A percentile compares a stretch with the other conserved stretches of the same genome.
phyloP scores from a whole-genome alignment of 2,888 invertebrate genomes.

The Lissonota sp. region DNA sequence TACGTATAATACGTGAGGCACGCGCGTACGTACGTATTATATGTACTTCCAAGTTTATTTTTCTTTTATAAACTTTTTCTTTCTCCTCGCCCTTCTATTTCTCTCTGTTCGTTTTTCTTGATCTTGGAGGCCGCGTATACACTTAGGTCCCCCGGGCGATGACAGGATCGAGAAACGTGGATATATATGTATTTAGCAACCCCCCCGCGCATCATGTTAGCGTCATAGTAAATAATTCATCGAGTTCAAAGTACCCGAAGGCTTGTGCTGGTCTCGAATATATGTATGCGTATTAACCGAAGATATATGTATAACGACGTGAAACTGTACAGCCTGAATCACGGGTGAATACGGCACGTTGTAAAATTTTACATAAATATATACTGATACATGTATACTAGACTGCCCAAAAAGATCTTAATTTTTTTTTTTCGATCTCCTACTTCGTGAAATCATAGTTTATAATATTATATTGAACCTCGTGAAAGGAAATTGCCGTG shows the following conservation, averaged over 20 bases:
- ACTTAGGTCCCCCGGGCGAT: conserved; percentile 68
- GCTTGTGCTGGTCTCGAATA: conserved; percentile 55
- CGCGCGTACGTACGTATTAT: conserved; percentile 57
- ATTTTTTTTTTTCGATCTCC: no score
- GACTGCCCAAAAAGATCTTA: no score
- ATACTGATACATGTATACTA: no score
- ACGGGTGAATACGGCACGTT: conserved; percentile 15
- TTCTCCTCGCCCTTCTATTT: conserved; percentile 3
- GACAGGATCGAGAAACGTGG: conserved; percentile 75
- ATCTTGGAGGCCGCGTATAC: conserved; percentile 53
- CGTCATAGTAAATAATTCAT: conserved; percentile 77
- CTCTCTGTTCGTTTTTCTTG: conserved; percentile 14
- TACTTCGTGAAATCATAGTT: no score
- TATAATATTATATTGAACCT: no score
- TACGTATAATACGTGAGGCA: conserved; percentile 57
- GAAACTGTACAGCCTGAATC: conserved; percentile 40
- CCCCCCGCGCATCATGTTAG: conserved; percentile 69
- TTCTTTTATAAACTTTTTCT: conserved; percentile 15
- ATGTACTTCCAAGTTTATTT: conserved; percentile 50
- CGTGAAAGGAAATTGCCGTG: no score
- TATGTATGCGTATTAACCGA: conserved; percentile 44
- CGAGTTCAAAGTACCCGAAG: conserved; percentile 69
- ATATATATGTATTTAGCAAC: conserved; percentile 66
- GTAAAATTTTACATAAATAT: conserved; percentile 19
- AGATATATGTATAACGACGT: conserved; percentile 59